A percentile compares a stretch with the other conserved stretches of the same genome.
These are phyloP conservation scores for Isurus oxyrinchus DNA, from an alignment of 2,113 vertebrate genomes.

Conservation along the genomic window DNA sequence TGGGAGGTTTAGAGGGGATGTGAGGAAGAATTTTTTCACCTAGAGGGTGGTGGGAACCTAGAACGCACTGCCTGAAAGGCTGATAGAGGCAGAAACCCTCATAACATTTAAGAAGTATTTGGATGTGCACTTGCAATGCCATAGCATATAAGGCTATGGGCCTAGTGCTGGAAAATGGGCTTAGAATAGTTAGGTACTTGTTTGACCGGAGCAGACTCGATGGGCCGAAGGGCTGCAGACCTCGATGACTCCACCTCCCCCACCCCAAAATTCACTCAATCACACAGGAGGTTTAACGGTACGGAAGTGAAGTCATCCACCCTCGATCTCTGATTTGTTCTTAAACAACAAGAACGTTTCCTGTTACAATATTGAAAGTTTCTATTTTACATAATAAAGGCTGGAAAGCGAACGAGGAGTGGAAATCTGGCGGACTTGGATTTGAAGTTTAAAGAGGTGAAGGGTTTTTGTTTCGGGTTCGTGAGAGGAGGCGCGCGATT, in stretches of 20 bases:
- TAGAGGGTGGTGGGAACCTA: no score
- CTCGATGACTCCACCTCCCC: not conserved
- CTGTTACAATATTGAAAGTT: slow-evolving; percentile 29
- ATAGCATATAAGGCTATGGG: no score
- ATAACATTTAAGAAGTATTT: no score
- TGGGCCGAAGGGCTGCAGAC: no score
- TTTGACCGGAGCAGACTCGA: no score
- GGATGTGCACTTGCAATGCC: no score
- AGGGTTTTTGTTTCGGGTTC: not conserved
- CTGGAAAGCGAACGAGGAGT: not conserved
- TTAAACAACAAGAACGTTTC: not conserved
- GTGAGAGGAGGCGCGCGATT: not conserved
- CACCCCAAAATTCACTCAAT: not conserved
- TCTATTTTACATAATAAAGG: not conserved
- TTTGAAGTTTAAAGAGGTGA: not conserved
- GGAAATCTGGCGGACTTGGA: not conserved
- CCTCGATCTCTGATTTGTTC: not conserved
- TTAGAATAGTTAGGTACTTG: no score
- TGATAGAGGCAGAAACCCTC: no score
- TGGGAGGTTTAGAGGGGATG: no score
- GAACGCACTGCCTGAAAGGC: no score
- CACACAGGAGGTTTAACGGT: not conserved
- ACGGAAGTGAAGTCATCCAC: slow-evolving; percentile 22
- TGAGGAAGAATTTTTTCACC: no score
- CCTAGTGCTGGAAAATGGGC: no score